A percentile compares a stretch with the other conserved stretches of the same genome.
These are phyloP conservation scores for Drosophila prostipennis DNA, from an alignment of 2,888 invertebrate species.

Conservation along the genomic window DNA sequence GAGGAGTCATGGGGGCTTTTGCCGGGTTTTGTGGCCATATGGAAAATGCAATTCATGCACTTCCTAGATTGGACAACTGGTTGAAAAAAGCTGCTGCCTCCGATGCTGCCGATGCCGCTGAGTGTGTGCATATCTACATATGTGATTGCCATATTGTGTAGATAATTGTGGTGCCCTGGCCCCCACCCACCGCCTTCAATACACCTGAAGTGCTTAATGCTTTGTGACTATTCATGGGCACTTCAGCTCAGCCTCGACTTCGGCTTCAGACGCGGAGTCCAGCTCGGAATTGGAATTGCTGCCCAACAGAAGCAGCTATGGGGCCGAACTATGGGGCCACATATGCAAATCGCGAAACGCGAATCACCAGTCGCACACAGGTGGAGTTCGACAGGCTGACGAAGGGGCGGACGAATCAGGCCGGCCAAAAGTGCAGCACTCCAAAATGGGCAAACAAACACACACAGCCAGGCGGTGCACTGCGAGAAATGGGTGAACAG, in stretches of 20 bases:
- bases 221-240: slow-evolving; percentile 80
- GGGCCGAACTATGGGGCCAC: slow-evolving; percentile 58
- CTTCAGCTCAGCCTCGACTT: slow-evolving; percentile 42
- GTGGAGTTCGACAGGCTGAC: slow-evolving; percentile 78
- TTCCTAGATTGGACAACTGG: slow-evolving; percentile 81
- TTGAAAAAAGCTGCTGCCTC: slow-evolving; percentile 54
- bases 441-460: slow-evolving; percentile 72
- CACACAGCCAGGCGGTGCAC: slow-evolving; percentile 26
- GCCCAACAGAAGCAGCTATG: slow-evolving; percentile 71
- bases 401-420: slow-evolving; percentile 50
- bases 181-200: slow-evolving; percentile 31
- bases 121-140: slow-evolving; percentile 77
- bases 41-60: slow-evolving; percentile 80
- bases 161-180: slow-evolving; percentile 71
- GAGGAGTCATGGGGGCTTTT: slow-evolving; percentile 28
- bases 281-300: slow-evolving; percentile 53
- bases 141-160: slow-evolving; percentile 81
- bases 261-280: slow-evolving; percentile 31
- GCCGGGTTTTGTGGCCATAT: slow-evolving; percentile 67
- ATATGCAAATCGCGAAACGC: slow-evolving; percentile 80
- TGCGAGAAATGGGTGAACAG: background rate
- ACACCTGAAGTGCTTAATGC: slow-evolving; percentile 76
- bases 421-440: slow-evolving; percentile 76
- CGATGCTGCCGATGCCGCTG: slow-evolving; percentile 19
- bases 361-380: slow-evolving; percentile 78